Conservation (phyloP, 1,140 invertebrate genomes). For the Triops cancriformis region DNA sequence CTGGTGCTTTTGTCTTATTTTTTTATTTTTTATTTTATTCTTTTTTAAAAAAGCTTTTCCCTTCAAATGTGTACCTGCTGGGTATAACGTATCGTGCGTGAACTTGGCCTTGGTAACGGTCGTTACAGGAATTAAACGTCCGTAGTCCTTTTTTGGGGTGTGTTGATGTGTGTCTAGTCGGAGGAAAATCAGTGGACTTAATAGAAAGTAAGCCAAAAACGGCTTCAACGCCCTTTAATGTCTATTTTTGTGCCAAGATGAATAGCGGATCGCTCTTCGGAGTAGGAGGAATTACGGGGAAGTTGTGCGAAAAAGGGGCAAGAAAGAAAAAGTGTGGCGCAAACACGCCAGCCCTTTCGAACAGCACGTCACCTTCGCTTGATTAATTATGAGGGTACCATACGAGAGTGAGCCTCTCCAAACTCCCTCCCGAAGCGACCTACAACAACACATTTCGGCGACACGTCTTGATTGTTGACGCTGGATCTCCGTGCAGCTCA, state of each 20-base stretch:
- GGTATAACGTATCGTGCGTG: conserved; percentile 12
- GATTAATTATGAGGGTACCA: neutral
- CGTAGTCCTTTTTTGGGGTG: neutral
- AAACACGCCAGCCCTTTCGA: neutral
- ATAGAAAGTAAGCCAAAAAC: neutral
- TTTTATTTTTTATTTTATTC: neutral
- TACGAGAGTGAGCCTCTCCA: neutral
- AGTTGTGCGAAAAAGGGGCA: too few relatives aligned
- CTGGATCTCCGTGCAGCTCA: neutral
- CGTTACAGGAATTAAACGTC: neutral
- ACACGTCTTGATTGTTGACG: neutral
- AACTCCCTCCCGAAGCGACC: neutral
- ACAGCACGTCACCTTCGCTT: neutral
- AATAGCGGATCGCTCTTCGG: neutral
- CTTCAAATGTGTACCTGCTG: conserved; percentile 6
- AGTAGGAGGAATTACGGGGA: neutral
- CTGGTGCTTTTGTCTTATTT: neutral
- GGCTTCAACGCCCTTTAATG: neutral
- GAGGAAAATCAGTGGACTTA: neutral
- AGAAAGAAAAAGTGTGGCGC: too few relatives aligned
- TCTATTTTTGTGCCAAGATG: neutral
- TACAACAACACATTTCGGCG: neutral
- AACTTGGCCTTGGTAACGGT: conserved; percentile 12
- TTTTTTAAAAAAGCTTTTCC: neutral
- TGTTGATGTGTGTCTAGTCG: neutral